Percentiles rank a stretch among this genome's conserved stretches.
phyloP scores from a whole-genome alignment of 2,113 vertebrate genomes.

The Pituophis catenifer region DNA sequence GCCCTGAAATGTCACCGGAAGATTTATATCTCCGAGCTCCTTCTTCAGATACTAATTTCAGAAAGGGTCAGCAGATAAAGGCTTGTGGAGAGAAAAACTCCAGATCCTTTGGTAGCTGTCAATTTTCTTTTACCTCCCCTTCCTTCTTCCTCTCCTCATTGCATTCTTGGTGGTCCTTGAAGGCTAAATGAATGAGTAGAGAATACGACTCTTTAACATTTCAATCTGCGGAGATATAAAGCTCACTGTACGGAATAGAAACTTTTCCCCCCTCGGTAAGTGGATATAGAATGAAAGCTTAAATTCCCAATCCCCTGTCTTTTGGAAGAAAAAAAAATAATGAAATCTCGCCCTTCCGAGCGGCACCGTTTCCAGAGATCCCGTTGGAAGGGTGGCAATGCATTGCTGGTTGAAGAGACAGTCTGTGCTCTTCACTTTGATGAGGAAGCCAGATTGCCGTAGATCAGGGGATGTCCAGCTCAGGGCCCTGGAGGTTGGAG shows the following conservation, averaged over 20 bases:
- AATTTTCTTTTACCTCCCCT: background rate
- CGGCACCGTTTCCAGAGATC: background rate
- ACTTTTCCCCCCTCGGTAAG: background rate
- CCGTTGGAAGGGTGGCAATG: background rate
- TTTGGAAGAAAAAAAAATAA: background rate
- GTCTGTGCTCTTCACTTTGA: background rate
- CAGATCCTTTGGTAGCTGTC: background rate
- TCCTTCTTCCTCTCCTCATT: slow-evolving; percentile 20
- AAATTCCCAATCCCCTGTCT: accelerated
- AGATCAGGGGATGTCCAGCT: too few species aligned
- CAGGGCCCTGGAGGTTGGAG: too few species aligned
- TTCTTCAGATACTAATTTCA: slow-evolving; percentile 58
- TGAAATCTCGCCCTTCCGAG: background rate
- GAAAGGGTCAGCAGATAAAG: slow-evolving; percentile 41
- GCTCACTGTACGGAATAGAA: background rate
- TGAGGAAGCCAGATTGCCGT: background rate
- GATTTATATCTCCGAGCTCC: slow-evolving; percentile 59
- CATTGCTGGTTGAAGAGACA: background rate
- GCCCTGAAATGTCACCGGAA: slow-evolving; percentile 65
- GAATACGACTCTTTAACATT: background rate
- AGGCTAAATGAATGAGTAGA: background rate
- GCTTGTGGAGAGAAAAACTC: slow-evolving; percentile 32
- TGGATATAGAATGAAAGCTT: too few species aligned
- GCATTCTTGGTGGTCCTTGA: background rate
- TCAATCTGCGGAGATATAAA: background rate